A percentile compares a stretch with the other conserved stretches of the same genome.
Conservation (phyloP, 2,888 invertebrate species). For the Teinopalpus imperialis region DNA sequence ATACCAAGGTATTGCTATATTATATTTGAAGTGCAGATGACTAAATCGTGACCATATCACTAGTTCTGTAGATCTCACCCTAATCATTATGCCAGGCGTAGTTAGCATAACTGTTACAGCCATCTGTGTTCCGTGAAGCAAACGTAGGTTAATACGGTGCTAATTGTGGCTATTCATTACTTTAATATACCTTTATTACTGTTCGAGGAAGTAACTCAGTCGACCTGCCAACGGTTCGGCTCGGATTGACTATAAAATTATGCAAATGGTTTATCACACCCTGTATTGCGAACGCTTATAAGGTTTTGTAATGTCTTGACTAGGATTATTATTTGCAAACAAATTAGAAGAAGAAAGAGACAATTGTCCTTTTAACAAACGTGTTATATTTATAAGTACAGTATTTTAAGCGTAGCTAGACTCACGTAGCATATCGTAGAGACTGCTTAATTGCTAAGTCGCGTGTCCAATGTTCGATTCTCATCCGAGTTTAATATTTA, state of each 20-base stretch:
- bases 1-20: too few species aligned
- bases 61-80: background rate
- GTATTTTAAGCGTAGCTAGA: too few species aligned
- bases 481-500: too few species aligned
- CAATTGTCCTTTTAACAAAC: too few species aligned
- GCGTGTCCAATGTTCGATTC: too few species aligned
- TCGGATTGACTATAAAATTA: constrained; percentile 21
- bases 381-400: too few species aligned
- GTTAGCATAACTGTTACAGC: constrained; percentile 19
- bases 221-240: constrained; percentile 3
- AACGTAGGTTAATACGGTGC: constrained; percentile 31
- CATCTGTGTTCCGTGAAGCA: constrained; percentile 23
- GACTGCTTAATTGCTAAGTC: too few species aligned
- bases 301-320: constrained; percentile 15
- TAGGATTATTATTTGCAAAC: too few species aligned
- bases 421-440: too few species aligned
- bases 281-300: constrained; percentile 11
- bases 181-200: constrained; percentile 26
- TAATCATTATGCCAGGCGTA: constrained; percentile 10
- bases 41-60: constrained; percentile 16
- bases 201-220: constrained; percentile 22
- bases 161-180: constrained; percentile 36
- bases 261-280: constrained; percentile 24
- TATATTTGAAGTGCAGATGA: too few species aligned
- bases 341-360: too few species aligned